A percentile compares a stretch with the other conserved stretches of the same genome.
Evolutionary conservation across 2,888 invertebrate species (phyloP).

Genomic region (Eristalis arbustorum): DNA sequence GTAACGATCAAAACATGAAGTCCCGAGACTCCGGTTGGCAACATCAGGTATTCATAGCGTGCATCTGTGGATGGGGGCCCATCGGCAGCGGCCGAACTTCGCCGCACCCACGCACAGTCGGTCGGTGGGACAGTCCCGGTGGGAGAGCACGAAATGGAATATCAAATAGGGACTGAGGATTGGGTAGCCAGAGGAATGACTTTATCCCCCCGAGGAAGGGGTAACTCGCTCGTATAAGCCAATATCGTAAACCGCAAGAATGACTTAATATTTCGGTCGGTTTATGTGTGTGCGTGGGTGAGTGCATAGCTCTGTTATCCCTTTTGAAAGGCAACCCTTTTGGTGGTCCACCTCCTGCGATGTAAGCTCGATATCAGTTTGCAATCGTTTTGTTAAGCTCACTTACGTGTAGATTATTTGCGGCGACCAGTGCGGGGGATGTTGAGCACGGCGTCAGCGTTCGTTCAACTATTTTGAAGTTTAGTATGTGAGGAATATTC

Average conservation of each 20-base stretch:
- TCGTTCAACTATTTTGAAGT: neutral
- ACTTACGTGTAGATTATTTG: neutral
- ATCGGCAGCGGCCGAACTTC: neutral
- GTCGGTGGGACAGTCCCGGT: neutral
- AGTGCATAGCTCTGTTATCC: conserved; percentile 26
- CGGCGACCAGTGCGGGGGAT: neutral
- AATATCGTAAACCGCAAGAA: conserved; percentile 31
- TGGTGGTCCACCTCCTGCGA: neutral
- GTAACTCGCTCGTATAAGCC: neutral
- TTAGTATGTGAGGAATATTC: neutral
- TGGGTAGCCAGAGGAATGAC: neutral
- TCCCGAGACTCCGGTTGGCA: conserved; percentile 10
- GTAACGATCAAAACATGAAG: conserved; percentile 39
- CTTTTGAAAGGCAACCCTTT: conserved; percentile 4
- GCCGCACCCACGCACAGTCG: neutral
- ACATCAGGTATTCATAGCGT: conserved; percentile 54
- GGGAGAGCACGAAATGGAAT: conserved; percentile 9
- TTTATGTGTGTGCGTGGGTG: neutral
- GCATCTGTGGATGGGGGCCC: neutral
- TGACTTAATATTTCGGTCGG: conserved; percentile 15
- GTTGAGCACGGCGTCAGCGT: neutral
- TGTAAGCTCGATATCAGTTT: neutral
- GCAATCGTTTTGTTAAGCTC: neutral
- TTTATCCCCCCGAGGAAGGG: neutral
- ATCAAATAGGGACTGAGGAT: conserved; percentile 20